Evolutionary conservation across 2,888 invertebrate species (phyloP).

Genomic region (Adelphocoris suturalis): DNA sequence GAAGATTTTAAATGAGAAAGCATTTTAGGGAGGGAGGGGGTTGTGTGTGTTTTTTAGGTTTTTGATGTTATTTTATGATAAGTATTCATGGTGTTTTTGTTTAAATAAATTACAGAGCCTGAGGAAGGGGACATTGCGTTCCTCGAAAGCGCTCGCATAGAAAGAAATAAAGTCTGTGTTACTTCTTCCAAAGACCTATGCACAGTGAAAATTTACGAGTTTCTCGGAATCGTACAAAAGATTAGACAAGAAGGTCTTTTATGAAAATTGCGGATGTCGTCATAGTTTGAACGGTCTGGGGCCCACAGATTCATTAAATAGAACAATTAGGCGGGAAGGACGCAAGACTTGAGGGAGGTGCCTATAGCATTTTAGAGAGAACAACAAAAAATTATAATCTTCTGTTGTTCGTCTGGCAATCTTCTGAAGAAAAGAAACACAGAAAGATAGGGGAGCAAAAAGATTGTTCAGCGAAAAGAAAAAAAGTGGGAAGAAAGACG

Average conservation of each 20-base stretch:
- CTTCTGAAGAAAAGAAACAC: neutral
- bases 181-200: too few relatives aligned
- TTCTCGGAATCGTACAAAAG: neutral
- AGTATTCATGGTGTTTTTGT: too few relatives aligned
- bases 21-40: too few relatives aligned
- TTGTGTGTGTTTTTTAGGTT: too few relatives aligned
- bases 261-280: neutral
- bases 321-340: neutral
- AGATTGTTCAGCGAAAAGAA: neutral
- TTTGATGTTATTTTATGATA: too few relatives aligned
- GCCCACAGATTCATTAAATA: too few relatives aligned
- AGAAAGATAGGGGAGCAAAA: neutral
- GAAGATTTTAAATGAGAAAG: too few relatives aligned
- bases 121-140: too few relatives aligned
- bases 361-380: neutral
- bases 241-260: neutral
- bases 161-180: too few relatives aligned
- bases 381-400: neutral
- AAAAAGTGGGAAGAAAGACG: neutral
- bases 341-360: neutral
- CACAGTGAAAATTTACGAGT: neutral
- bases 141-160: too few relatives aligned
- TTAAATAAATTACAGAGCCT: too few relatives aligned
- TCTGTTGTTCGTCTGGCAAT: neutral
- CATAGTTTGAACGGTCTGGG: too few relatives aligned